Evolutionary conservation across 2,797 vertebrate species (phyloP).

Genomic region (Gobio occitaniae): DNA sequence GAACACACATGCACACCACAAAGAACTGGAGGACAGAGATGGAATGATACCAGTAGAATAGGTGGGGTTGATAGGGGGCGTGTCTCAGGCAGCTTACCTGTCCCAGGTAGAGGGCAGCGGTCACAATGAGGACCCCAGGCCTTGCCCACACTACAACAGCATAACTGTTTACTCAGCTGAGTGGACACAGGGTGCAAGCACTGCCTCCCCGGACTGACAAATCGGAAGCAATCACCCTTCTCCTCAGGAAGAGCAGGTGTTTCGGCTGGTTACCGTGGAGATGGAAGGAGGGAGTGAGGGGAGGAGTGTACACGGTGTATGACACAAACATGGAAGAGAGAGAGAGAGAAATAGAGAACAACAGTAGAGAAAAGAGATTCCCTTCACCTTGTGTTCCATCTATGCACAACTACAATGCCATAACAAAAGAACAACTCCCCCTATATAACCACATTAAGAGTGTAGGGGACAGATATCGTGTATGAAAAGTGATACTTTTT

Average conservation of each 20-base stretch:
- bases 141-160: constrained; percentile 99
- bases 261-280: constrained; percentile 80
- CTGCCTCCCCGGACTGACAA: constrained; percentile 91
- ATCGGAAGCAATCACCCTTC: constrained; percentile 95
- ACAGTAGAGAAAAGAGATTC: constrained; percentile 69
- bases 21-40: constrained; percentile 9
- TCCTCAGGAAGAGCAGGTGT: constrained; percentile 88
- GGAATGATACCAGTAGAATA: constrained; percentile 11
- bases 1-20: constrained; percentile 43
- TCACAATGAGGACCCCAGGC: constrained; percentile 97
- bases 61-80: constrained; percentile 20
- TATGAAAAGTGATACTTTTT: neutral
- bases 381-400: constrained; percentile 66
- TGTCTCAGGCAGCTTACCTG: constrained; percentile 84
- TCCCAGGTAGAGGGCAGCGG: constrained; percentile 93
- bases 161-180: constrained; percentile 97
- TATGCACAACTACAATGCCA: constrained; percentile 33
- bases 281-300: constrained; percentile 66
- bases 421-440: constrained; percentile 12
- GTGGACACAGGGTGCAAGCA: constrained; percentile 97
- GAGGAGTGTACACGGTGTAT: constrained; percentile 59
- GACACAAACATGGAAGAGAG: constrained; percentile 63
- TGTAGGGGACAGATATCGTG: neutral
- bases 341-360: constrained; percentile 61
- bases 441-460: constrained; percentile 16